A percentile compares a stretch with the other conserved stretches of the same genome.
Evolutionary conservation across 2,113 vertebrate genomes (phyloP).

Genomic region (Chamaea fasciata): DNA sequence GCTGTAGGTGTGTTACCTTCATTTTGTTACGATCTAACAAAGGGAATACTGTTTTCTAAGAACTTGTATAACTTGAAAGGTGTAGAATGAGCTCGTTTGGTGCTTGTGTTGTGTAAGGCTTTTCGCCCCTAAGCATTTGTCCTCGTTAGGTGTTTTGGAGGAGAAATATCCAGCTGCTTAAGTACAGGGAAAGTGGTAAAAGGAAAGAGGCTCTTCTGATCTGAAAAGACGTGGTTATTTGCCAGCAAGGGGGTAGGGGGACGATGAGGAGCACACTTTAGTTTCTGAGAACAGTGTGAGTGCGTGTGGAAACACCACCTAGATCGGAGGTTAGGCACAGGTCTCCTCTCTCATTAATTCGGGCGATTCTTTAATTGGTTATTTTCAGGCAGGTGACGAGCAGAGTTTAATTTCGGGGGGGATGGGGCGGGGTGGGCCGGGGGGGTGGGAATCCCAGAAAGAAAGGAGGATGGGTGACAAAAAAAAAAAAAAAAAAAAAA

Average conservation of each 20-base stretch:
- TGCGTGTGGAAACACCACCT: not conserved
- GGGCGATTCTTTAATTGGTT: conserved; percentile 31
- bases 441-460: not conserved
- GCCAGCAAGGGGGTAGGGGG: not conserved
- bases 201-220: conserved; percentile 35
- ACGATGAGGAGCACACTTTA: not conserved
- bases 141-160: not conserved
- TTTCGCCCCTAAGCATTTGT: conserved; percentile 59
- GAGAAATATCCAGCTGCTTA: not conserved
- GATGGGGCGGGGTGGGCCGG: no score
- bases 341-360: not conserved
- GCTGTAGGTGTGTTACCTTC: conserved; percentile 52
- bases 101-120: conserved; percentile 22
- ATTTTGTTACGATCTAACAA: conserved; percentile 39
- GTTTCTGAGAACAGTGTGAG: conserved; percentile 28
- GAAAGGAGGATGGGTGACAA: not conserved
- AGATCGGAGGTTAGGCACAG: not conserved
- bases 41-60: conserved; percentile 54
- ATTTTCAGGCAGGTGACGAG: conserved; percentile 68
- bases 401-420: not conserved
- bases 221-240: not conserved
- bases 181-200: conserved; percentile 15
- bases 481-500: not conserved
- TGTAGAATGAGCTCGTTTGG: conserved; percentile 39
- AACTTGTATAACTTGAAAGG: conserved; percentile 61